Evolutionary conservation across 2,797 vertebrate genomes (phyloP).

Genomic region (Aplochiton taeniatus): DNA sequence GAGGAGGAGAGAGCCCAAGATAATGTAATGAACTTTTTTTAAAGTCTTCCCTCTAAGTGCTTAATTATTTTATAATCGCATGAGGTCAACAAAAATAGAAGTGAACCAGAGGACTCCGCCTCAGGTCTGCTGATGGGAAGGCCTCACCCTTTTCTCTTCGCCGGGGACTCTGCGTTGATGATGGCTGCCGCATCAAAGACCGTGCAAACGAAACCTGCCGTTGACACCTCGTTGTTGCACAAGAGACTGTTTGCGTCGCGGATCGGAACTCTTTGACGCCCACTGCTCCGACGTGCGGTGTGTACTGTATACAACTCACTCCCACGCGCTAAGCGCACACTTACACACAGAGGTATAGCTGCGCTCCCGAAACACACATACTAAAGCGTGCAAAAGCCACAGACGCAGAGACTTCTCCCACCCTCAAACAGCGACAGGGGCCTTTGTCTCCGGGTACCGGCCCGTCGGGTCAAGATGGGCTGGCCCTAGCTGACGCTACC

Average conservation of each 20-base stretch:
- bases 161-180: not conserved
- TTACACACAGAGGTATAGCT: conserved; percentile 5
- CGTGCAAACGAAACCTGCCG: not conserved
- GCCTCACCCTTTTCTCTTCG: conserved; percentile 8
- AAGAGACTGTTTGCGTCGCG: conserved; percentile 13
- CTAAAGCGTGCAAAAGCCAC: conserved; percentile 17
- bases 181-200: not conserved
- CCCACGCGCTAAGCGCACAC: conserved; percentile 12
- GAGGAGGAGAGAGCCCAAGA: conserved; percentile 10
- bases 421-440: not conserved
- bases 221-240: not conserved
- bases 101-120: conserved; percentile 40
- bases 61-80: conserved; percentile 74
- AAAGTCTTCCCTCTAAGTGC: conserved; percentile 57
- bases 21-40: conserved; percentile 58
- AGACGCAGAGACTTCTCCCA: not conserved
- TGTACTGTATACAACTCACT: conserved; percentile 47
- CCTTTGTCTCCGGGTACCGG: not conserved
- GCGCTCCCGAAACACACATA: not conserved
- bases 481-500: not conserved
- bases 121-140: conserved; percentile 49
- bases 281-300: conserved; percentile 31
- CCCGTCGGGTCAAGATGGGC: not conserved
- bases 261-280: conserved; percentile 35
- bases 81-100: conserved; percentile 68